phyloP scores from a whole-genome alignment of 23 tunicate genomes.

The Botrylloides violaceus region DNA sequence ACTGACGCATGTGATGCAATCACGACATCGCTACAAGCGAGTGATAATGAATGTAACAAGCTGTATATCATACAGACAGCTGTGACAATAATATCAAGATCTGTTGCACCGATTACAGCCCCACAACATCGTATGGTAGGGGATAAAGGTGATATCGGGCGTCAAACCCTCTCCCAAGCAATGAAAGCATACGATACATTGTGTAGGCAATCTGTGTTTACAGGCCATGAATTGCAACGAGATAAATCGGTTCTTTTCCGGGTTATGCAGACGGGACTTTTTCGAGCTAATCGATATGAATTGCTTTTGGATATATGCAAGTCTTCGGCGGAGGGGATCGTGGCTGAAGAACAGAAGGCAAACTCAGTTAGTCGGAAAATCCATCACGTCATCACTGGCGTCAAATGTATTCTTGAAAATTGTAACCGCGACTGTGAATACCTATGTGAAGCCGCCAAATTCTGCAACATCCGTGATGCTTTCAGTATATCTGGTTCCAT shows the following conservation, averaged over 20 bases:
- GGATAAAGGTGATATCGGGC: not conserved
- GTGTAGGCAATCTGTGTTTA: not conserved
- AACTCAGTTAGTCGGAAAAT: not conserved
- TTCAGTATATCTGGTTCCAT: conserved; percentile 12
- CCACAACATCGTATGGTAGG: not conserved
- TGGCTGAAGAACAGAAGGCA: not conserved
- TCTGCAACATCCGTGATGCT: conserved; percentile 20
- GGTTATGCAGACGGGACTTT: conserved; percentile 10
- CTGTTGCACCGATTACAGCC: not conserved
- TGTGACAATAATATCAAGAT: conserved; percentile 14
- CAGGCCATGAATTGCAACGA: conserved; percentile 7
- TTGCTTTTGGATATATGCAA: conserved; percentile 2
- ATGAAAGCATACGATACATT: not conserved
- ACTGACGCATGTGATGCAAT: conserved; percentile 20
- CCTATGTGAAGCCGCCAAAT: not conserved
- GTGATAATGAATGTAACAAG: not conserved
- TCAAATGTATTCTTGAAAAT: not conserved
- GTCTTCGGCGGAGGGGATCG: not conserved
- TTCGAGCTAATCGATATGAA: conserved; percentile 1
- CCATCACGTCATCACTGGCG: not conserved
- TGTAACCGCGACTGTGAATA: not conserved
- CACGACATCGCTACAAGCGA: not conserved
- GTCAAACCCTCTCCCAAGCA: not conserved
- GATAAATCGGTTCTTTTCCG: conserved; percentile 20
- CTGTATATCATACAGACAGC: conserved; percentile 1